Evolutionary conservation across 2,113 vertebrate genomes (phyloP).

Genomic region (Cettia cetti): DNA sequence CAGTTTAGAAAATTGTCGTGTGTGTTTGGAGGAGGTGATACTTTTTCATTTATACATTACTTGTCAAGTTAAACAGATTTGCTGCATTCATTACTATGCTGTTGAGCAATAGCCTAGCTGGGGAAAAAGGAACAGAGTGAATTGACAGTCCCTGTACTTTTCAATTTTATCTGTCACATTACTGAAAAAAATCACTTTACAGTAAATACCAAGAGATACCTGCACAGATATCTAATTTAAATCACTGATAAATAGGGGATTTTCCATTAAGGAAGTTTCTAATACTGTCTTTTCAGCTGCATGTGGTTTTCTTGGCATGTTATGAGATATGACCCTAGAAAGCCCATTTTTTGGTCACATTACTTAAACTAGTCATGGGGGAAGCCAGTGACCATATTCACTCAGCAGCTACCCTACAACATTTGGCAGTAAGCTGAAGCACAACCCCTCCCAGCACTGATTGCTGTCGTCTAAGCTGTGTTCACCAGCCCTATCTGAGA

Average conservation of each 20-base stretch:
- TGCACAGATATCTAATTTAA: not conserved
- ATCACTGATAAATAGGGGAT: not conserved
- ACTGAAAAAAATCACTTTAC: not conserved
- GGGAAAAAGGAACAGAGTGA: not conserved
- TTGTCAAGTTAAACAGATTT: not conserved
- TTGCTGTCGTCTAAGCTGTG: not conserved
- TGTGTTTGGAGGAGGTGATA: not conserved
- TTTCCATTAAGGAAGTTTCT: not conserved
- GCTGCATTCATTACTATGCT: not conserved
- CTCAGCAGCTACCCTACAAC: not conserved
- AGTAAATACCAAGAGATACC: not conserved
- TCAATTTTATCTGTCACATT: not conserved
- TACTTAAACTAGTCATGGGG: not conserved
- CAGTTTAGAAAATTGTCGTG: not conserved
- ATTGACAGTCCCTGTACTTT: not conserved
- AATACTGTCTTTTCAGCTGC: not conserved
- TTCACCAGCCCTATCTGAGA: not conserved
- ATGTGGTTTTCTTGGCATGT: not conserved
- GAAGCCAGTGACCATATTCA: not conserved
- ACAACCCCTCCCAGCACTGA: not conserved
- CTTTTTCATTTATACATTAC: not conserved
- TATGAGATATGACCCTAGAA: not conserved
- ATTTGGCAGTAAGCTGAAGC: not conserved
- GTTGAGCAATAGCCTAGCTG: not conserved
- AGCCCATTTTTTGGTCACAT: not conserved